Evolutionary conservation across 2,888 invertebrate genomes (phyloP).

Genomic region (Xestia sexstrigata): DNA sequence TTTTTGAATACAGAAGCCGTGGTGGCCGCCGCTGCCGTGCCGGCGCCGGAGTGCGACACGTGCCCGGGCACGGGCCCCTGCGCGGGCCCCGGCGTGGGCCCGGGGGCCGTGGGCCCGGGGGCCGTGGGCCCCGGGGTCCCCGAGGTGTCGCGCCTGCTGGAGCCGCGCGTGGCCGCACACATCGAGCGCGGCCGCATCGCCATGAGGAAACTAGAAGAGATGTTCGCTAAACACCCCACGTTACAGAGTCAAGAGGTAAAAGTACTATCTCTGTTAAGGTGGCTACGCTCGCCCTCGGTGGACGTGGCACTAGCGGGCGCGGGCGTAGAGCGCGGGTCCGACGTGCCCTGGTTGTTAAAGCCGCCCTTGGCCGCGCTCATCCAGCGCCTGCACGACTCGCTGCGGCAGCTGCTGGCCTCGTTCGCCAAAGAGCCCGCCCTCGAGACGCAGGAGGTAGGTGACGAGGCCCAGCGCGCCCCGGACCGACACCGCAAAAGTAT

Average conservation of each 20-base stretch:
- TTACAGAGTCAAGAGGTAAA: slow-evolving; percentile 93
- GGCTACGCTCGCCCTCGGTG: slow-evolving; percentile 33
- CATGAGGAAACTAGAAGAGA: slow-evolving; percentile 94
- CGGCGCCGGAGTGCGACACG: slow-evolving; percentile 12
- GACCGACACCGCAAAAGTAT: slow-evolving; percentile 43
- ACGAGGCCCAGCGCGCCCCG: slow-evolving; percentile 19
- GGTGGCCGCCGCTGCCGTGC: slow-evolving; percentile 32
- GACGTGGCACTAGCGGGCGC: slow-evolving; percentile 1
- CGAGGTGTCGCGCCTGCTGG: slow-evolving; percentile 84
- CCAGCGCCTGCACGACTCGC: slow-evolving; percentile 11
- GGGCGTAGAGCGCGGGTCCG: slow-evolving; percentile 7
- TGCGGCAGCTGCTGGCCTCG: slow-evolving; percentile 5
- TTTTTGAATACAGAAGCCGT: slow-evolving; percentile 2
- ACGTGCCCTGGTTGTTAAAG: slow-evolving; percentile 33
- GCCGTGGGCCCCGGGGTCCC: neutral
- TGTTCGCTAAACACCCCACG: slow-evolving; percentile 94
- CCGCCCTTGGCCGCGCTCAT: slow-evolving; percentile 17
- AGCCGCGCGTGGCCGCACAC: slow-evolving; percentile 93
- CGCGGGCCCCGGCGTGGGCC: neutral
- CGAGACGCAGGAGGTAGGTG: slow-evolving; percentile 53
- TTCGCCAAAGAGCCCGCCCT: slow-evolving; percentile 21
- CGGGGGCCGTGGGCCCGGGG: slow-evolving; percentile 2
- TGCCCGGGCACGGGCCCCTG: slow-evolving; percentile 4
- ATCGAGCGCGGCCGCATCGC: slow-evolving; percentile 94
- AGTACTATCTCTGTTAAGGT: slow-evolving; percentile 50